These are phyloP conservation scores for Aegithalos caudatus DNA, from an alignment of 2,113 vertebrate species.

Conservation along the genomic window DNA sequence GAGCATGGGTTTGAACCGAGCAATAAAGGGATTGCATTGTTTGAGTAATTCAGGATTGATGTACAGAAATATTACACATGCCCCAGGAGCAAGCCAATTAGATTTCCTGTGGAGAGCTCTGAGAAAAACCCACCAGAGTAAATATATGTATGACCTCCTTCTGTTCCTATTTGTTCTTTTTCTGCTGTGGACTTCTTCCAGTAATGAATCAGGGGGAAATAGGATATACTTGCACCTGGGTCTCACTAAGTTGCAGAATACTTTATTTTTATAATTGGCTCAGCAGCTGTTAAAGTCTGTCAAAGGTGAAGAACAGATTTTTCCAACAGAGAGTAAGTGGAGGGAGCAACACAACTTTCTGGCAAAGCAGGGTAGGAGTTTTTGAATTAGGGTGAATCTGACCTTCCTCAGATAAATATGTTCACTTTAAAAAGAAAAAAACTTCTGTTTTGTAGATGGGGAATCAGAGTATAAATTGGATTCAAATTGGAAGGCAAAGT, in stretches of 20 bases:
- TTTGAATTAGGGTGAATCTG: neutral
- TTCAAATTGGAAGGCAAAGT: neutral
- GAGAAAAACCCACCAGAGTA: neutral
- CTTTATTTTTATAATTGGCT: neutral
- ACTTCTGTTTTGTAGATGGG: neutral
- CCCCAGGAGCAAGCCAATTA: conserved; percentile 2
- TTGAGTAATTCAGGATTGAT: neutral
- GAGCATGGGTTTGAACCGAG: neutral
- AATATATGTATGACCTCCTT: neutral
- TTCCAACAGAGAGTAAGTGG: neutral
- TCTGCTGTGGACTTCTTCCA: neutral
- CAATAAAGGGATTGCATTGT: neutral
- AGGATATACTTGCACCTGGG: neutral
- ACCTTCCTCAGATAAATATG: neutral
- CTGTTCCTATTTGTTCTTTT: neutral
- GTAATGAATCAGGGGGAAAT: neutral
- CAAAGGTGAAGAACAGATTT: neutral
- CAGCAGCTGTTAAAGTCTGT: neutral
- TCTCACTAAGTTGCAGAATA: neutral
- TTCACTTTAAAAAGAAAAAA: neutral
- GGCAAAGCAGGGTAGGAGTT: neutral
- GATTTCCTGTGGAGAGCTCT: neutral
- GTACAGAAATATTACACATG: neutral
- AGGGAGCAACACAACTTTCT: neutral
- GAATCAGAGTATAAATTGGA: fast-evolving